A percentile compares a stretch with the other conserved stretches of the same genome.
Conservation (phyloP, 2,113 vertebrate species). For the Excalfactoria chinensis region DNA sequence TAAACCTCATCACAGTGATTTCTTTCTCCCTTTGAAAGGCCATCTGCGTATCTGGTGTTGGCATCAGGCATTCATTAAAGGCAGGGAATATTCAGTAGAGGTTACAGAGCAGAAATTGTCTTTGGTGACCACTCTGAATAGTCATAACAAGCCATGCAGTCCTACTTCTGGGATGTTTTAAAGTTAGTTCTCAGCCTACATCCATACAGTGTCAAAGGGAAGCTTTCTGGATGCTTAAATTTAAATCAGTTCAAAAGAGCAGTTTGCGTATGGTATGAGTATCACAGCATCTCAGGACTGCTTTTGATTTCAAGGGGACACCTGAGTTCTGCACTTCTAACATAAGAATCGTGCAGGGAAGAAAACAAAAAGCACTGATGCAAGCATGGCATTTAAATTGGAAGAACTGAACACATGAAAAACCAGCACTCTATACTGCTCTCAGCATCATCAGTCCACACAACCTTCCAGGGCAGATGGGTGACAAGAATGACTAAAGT, state of each 20-base stretch:
- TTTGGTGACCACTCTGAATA: not conserved
- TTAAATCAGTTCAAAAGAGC: not conserved
- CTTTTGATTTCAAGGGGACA: not conserved
- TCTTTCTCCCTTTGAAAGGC: not conserved
- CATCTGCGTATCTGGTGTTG: not conserved
- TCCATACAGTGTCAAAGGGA: not conserved
- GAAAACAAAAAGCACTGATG: not conserved
- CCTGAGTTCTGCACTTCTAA: not conserved
- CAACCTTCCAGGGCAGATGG: not conserved
- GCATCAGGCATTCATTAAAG: not conserved
- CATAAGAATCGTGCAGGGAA: not conserved
- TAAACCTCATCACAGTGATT: slow-evolving; percentile 16
- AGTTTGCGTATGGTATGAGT: not conserved
- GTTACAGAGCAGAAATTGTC: not conserved
- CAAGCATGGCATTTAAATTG: not conserved
- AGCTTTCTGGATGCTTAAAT: not conserved
- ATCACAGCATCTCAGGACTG: not conserved
- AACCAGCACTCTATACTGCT: not conserved
- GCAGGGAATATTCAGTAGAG: not conserved
- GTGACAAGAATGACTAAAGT: accelerated
- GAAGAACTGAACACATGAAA: not conserved
- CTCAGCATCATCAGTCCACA: accelerated
- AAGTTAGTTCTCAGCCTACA: not conserved
- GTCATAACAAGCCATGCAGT: not conserved
- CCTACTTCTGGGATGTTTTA: not conserved